Conservation (phyloP, 1,140 invertebrate species). For the Drosophila sulfurigaster region DNA sequence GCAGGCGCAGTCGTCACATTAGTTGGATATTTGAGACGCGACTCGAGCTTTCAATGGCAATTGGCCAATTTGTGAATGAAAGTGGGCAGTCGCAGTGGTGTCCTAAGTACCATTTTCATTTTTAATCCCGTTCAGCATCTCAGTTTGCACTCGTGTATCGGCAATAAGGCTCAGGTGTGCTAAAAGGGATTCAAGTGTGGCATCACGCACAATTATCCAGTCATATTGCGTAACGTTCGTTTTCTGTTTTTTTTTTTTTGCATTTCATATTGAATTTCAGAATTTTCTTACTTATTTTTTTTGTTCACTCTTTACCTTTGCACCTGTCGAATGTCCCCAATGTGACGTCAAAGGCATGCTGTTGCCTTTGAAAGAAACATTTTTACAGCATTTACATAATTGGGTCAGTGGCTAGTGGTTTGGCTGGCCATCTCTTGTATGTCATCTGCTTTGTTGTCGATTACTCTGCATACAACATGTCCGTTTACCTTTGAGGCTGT, state of each 20-base stretch:
- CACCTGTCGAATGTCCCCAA: constrained; percentile 6
- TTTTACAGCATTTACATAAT: constrained; percentile 71
- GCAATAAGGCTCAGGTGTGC: constrained; percentile 75
- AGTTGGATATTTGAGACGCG: constrained; percentile 41
- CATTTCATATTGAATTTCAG: constrained; percentile 55
- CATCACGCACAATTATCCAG: constrained; percentile 65
- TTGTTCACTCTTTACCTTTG: background rate
- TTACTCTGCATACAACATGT: constrained; percentile 16
- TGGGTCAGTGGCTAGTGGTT: constrained; percentile 71
- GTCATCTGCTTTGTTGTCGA: constrained; percentile 22
- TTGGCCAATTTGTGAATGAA: constrained; percentile 26
- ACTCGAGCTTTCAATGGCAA: constrained; percentile 43
- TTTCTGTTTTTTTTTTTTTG: background rate
- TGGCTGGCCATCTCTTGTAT: constrained; percentile 24
- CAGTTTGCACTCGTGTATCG: constrained; percentile 23
- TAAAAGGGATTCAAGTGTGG: constrained; percentile 45
- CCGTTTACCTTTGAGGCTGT: background rate
- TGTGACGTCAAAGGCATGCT: constrained; percentile 26
- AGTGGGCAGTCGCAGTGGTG: constrained; percentile 22
- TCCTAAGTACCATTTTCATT: constrained; percentile 24
- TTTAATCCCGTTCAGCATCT: constrained; percentile 9
- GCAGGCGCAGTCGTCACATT: constrained; percentile 29
- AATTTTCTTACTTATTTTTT: constrained; percentile 21
- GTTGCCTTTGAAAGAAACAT: constrained; percentile 19
- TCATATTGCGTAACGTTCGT: constrained; percentile 60